Evolutionary conservation across 2,797 vertebrate species (phyloP).

Genomic region (Pangasius sanitwongsei): DNA sequence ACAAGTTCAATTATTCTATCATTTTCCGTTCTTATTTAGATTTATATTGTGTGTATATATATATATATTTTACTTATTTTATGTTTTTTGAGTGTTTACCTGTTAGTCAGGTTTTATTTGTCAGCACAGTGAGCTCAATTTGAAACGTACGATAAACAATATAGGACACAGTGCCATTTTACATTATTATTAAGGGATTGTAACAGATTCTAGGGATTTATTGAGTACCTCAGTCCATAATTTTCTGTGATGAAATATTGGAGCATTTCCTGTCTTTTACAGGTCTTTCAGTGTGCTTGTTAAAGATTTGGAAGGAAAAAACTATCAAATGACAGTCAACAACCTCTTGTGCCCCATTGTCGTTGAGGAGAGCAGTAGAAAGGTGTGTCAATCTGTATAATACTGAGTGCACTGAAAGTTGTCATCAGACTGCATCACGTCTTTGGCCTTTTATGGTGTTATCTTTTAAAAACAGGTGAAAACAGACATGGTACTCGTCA

Average conservation of each 20-base stretch:
- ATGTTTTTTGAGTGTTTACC: too few species aligned
- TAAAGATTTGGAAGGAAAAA: constrained; percentile 92
- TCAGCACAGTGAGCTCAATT: not conserved
- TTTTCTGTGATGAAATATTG: not conserved
- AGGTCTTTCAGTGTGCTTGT: constrained; percentile 91
- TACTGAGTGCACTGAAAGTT: not conserved
- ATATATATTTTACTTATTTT: too few species aligned
- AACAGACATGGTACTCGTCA: constrained; percentile 89
- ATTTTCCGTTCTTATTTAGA: too few species aligned
- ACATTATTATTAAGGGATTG: not conserved
- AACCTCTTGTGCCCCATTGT: constrained; percentile 87
- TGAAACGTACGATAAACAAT: not conserved
- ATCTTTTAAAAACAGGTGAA: constrained; percentile 80
- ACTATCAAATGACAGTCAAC: constrained; percentile 90
- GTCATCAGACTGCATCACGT: not conserved
- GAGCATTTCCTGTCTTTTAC: constrained; percentile 28
- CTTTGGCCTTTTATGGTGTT: not conserved
- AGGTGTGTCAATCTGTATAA: constrained; percentile 66
- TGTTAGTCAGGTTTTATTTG: too few species aligned
- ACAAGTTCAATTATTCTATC: too few species aligned
- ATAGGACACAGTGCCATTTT: not conserved
- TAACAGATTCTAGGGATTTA: not conserved
- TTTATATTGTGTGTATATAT: too few species aligned
- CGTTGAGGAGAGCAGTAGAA: constrained; percentile 86
- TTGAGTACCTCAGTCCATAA: not conserved